Percentiles rank a stretch among this genome's conserved stretches.
phyloP scores from a whole-genome alignment of 2,113 vertebrate genomes.

The Sterna hirundo region DNA sequence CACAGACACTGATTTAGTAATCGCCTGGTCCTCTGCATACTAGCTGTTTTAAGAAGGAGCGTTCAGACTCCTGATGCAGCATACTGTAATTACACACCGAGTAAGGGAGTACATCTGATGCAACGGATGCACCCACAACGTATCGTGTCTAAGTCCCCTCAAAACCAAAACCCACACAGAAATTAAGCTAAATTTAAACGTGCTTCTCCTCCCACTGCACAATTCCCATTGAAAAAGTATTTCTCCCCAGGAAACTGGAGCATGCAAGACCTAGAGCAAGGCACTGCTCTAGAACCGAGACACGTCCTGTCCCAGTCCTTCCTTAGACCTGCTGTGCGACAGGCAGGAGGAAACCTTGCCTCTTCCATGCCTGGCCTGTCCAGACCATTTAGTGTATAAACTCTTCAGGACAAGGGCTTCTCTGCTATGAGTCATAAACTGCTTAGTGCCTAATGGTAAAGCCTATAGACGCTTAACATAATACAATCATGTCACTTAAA shows the following conservation, averaged over 20 bases:
- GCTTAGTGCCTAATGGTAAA: conserved; percentile 64
- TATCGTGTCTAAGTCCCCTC: background rate
- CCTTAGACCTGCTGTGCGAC: background rate
- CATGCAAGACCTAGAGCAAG: background rate
- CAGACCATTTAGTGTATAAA: background rate
- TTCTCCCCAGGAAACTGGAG: background rate
- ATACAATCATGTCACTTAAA: conserved; percentile 61
- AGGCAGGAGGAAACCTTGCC: background rate
- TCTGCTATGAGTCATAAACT: conserved; percentile 66
- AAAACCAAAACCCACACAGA: background rate
- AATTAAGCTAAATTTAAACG: background rate
- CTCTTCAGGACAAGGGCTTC: conserved; percentile 36
- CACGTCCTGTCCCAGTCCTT: background rate
- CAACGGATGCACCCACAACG: background rate
- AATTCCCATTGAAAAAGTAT: background rate
- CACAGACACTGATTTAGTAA: background rate
- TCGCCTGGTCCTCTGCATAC: background rate
- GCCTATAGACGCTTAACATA: conserved; percentile 65
- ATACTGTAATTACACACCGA: background rate
- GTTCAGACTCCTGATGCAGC: background rate
- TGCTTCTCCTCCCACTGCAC: background rate
- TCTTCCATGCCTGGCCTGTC: background rate
- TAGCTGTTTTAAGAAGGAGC: background rate
- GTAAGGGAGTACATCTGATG: background rate
- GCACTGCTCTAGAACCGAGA: background rate